Evolutionary conservation across 2,888 invertebrate genomes (phyloP).

Genomic region (Tetragnatha montana): DNA sequence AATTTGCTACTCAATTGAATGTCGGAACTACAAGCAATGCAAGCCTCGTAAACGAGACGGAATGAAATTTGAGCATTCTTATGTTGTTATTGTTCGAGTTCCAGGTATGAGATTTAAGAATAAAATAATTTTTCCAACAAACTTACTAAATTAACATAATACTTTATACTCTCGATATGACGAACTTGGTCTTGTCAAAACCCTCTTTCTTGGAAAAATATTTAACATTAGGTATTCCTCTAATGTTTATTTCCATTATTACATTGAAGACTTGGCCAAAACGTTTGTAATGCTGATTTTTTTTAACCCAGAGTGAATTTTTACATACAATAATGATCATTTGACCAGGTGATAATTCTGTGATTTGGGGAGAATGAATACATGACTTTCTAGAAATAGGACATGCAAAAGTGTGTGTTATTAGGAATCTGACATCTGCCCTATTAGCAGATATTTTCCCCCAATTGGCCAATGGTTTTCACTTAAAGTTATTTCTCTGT

Average conservation of each 20-base stretch:
- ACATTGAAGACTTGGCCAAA: background rate
- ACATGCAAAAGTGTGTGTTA: too few species aligned
- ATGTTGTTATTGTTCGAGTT: slow-evolving; percentile 71
- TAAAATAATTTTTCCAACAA: background rate
- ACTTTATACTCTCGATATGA: background rate
- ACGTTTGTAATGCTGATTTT: background rate
- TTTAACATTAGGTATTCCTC: background rate
- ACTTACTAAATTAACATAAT: background rate
- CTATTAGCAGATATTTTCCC: too few species aligned
- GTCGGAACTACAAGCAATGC: slow-evolving; percentile 71
- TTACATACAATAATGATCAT: too few species aligned
- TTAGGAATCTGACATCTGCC: too few species aligned
- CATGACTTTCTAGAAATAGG: too few species aligned
- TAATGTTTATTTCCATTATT: too few species aligned
- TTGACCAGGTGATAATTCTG: background rate
- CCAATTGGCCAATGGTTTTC: too few species aligned
- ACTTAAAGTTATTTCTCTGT: too few species aligned
- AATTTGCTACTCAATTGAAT: slow-evolving; percentile 81
- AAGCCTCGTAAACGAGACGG: slow-evolving; percentile 72
- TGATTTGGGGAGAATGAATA: too few species aligned
- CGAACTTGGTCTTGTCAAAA: background rate
- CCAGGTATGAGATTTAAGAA: slow-evolving; percentile 50
- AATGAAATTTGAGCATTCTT: slow-evolving; percentile 72
- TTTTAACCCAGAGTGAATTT: too few species aligned
- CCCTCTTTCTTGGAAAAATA: too few species aligned